These are phyloP conservation scores for Bradypus variegatus DNA, from an alignment of 2,797 vertebrate genomes.

Conservation along the genomic window DNA sequence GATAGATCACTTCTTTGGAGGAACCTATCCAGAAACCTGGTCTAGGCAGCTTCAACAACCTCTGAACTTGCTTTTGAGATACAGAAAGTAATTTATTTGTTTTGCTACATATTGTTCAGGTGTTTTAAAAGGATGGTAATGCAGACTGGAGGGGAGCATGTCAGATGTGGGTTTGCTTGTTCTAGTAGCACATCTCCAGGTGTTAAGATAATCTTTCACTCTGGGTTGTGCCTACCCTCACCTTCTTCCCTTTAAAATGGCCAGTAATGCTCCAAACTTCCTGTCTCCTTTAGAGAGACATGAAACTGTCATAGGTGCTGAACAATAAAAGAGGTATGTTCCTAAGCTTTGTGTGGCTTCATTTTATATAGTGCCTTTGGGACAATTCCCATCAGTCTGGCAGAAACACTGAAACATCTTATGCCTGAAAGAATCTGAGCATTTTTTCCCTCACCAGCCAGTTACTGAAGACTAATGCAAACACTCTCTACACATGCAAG, in stretches of 20 bases:
- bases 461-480: not conserved
- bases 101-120: constrained; percentile 49
- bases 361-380: not conserved
- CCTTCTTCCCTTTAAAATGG: constrained; percentile 36
- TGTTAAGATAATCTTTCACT: not conserved
- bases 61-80: constrained; percentile 53
- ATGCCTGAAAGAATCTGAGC: not conserved
- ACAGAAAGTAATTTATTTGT: constrained; percentile 66
- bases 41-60: constrained; percentile 25
- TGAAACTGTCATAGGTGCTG: constrained; percentile 40
- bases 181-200: not conserved
- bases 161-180: not conserved
- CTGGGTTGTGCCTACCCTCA: not conserved
- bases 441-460: not conserved
- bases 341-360: constrained; percentile 23
- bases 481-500: not conserved
- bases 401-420: not conserved
- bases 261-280: constrained; percentile 22
- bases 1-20: constrained; percentile 14
- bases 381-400: not conserved
- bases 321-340: constrained; percentile 60
- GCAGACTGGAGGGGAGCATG: constrained; percentile 13
- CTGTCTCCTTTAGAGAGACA: constrained; percentile 41
- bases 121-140: not conserved
- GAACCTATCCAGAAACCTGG: not conserved